phyloP scores from a whole-genome alignment of 2,797 vertebrate species.

The Staurois parvus region DNA sequence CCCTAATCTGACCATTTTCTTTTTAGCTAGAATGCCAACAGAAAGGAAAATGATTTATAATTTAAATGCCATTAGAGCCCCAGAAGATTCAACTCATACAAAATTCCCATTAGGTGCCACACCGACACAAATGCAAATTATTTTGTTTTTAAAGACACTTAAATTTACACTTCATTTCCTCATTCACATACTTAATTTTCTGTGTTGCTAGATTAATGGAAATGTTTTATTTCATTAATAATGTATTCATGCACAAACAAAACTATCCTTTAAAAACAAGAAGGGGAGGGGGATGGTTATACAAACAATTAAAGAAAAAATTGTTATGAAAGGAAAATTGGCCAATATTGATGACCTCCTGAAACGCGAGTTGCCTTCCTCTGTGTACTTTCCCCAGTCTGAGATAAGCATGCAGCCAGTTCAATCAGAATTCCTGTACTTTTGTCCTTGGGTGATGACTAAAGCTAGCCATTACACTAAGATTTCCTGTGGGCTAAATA shows the following conservation, averaged over 20 bases:
- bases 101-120: conserved; percentile 52
- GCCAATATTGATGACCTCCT: too few species aligned
- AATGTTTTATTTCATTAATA: conserved; percentile 55
- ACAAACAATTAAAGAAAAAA: too few species aligned
- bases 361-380: too few species aligned
- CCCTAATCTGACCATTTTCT: neutral
- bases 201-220: conserved; percentile 68
- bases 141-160: conserved; percentile 65
- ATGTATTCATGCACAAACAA: neutral
- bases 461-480: too few species aligned
- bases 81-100: conserved; percentile 44
- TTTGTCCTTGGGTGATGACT: too few species aligned
- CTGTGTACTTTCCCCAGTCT: too few species aligned
- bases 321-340: too few species aligned
- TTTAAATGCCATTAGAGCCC: neutral
- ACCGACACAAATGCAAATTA: conserved; percentile 63
- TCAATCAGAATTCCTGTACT: too few species aligned
- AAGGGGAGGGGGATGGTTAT: too few species aligned
- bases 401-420: too few species aligned
- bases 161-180: conserved; percentile 68
- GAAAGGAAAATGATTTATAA: conserved; percentile 20
- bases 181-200: conserved; percentile 70
- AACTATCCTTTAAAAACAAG: neutral
- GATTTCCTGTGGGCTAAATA: too few species aligned
- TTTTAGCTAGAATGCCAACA: neutral